Evolutionary conservation across 2,888 invertebrate genomes (phyloP), one percentile per base, ranked within the genome.

Genomic region (Ceriagrion tenellum): DNA sequence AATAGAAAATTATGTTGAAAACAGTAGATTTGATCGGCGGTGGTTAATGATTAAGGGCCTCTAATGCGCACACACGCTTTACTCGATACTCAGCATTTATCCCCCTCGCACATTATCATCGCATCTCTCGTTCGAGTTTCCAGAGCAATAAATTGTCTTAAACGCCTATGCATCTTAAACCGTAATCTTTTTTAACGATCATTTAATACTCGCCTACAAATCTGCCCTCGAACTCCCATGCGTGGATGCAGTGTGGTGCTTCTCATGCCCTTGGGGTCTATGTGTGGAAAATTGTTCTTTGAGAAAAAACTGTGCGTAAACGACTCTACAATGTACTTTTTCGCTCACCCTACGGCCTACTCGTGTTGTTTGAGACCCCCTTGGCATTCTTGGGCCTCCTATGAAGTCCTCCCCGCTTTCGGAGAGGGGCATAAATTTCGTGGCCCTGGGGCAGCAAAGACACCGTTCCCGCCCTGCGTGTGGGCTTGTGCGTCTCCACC

Each of bases 391-490:
- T 63, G 63, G 40, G 40, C 63, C 74, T 69, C 47, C 40, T n/a
- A 47, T 81, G 35, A 81, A 81, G 12, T 81, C 26, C 0, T n/a
- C 74, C 47, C 40, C 59, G 30, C 26, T 59, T 55, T 63, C 69
- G 30, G 47, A 18, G 26, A 12, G 93, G 81, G 81, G 69, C 69
- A 69, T 63, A 63, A 91, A 91, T 63, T 63, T 91, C 40, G 63
- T 63, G 63, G 91, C 91, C 91, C 35, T 40, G 35, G 91, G 90
- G 90, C n/a, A 56, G 55, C 47, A 35, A 30, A 69, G 93, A 47
- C 89, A 89, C 89, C 35, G 69, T 93, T 69, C 47, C 93, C 93
- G 55, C 93, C 69, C 93, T 3, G 81, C 81, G 35, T 69, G 35
- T 81, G 81, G 35, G 81, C 81, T 35, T 35, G 16, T n/a, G 12